Conservation (phyloP, 2,113 vertebrate species). For the Clarias magur region DNA sequence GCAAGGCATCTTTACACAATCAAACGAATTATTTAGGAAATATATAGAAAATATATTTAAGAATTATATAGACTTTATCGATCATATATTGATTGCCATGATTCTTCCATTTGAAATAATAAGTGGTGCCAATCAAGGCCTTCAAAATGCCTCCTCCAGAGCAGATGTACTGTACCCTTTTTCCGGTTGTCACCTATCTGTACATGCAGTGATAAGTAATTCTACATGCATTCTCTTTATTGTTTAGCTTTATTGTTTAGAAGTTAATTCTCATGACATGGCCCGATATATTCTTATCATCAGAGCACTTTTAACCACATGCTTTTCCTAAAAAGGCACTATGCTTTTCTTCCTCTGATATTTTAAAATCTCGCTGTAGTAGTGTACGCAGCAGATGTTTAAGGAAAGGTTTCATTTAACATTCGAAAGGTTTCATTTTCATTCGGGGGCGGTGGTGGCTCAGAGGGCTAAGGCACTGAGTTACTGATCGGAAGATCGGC, state of each 20-base stretch:
- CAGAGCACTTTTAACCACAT: constrained; percentile 4
- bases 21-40: too few relatives aligned
- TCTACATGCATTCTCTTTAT: not conserved
- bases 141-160: not conserved
- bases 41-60: too few relatives aligned
- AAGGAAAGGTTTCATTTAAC: not conserved
- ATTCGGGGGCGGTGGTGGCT: too few relatives aligned
- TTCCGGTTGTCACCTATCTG: not conserved
- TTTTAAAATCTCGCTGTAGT: constrained; percentile 45
- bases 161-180: not conserved
- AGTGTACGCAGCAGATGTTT: not conserved
- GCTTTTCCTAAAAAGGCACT: not conserved
- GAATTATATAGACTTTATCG: not conserved
- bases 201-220: not conserved
- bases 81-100: not conserved
- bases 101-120: not conserved
- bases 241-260: not conserved
- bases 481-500: too few relatives aligned
- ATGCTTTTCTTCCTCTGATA: not conserved
- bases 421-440: too few relatives aligned
- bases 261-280: not conserved
- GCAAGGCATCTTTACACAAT: too few relatives aligned
- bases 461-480: too few relatives aligned
- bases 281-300: constrained; percentile 1
- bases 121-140: not conserved